Conservation (phyloP, 64 coral and sea anemone genomes). For the Montipora foliosa region DNA sequence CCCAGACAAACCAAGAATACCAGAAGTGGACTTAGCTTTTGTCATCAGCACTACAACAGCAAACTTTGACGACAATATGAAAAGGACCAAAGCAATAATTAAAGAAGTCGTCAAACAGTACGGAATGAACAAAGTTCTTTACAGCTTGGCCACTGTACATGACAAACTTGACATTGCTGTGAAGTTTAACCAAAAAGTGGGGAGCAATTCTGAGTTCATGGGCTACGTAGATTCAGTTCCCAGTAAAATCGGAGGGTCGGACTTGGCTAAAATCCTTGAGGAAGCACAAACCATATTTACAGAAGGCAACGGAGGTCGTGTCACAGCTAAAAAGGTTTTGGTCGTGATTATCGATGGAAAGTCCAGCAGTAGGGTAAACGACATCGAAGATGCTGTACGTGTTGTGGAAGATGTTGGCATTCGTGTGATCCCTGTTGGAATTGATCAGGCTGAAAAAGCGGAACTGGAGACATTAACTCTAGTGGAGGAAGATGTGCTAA, state of each 20-base stretch:
- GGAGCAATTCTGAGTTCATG: slow-evolving; percentile 3
- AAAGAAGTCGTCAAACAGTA: slow-evolving; percentile 63
- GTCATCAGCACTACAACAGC: slow-evolving; percentile 57
- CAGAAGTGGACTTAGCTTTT: slow-evolving; percentile 75
- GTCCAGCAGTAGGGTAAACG: slow-evolving; percentile 52
- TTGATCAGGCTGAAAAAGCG: slow-evolving; percentile 66
- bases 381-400: slow-evolving; percentile 30
- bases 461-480: slow-evolving; percentile 70
- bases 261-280: slow-evolving; percentile 32
- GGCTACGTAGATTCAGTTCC: neutral
- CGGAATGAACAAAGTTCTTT: slow-evolving; percentile 64
- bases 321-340: slow-evolving; percentile 71
- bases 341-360: slow-evolving; percentile 86
- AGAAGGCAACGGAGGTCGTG: slow-evolving; percentile 25
- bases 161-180: slow-evolving; percentile 28
- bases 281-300: slow-evolving; percentile 20
- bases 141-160: slow-evolving; percentile 59
- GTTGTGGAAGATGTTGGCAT: slow-evolving; percentile 51
- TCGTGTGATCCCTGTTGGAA: slow-evolving; percentile 77
- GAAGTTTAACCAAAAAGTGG: slow-evolving; percentile 32
- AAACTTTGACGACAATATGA: slow-evolving; percentile 31
- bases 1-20: slow-evolving; percentile 53
- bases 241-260: neutral
- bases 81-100: slow-evolving; percentile 60
- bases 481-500: slow-evolving; percentile 67